Base-by-base conservation (phyloP, 2,888 invertebrate species). In the Brenthis daphne region DNA sequence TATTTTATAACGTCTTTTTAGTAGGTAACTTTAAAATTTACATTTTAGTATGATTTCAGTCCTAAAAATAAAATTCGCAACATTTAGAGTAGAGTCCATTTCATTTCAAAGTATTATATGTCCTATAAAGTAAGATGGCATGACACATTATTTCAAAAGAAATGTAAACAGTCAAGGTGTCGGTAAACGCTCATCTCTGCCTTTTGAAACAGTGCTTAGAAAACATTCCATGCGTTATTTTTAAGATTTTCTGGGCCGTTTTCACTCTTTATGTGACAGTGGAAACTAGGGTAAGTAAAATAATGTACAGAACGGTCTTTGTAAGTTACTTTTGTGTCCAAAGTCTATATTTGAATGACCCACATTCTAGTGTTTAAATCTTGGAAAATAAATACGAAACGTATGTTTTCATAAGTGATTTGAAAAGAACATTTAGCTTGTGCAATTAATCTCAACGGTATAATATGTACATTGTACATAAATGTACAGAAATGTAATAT, bases 111-210 rank as follows among this genome's bases (percentile, higher is more conserved):
- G 54, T 73, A 69, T 71, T 69, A 72, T 71, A 72, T 69, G 65
- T 67, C 65, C 63, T 58, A 71, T 65, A 69, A 73, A 67, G 55
- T 71, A 67, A 71, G 67, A 71, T 67, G 55, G 58, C 64, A 68
- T 63, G 53, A 65, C 57, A 57, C 58, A 71, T 71, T 71, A 71
- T 71, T 64, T 73, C 65, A 69, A 73, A 72, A 73, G 73, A 73
- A 71, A 71, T 58, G 73, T 50, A 71, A 71, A 73, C 67, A 73
- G 55, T 50, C 68, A 57, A 69, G 71, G 71, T 73, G 68, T 71
- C 58, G 65, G 73, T 73, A 73, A 73, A 66, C 70, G 68, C 66
- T 73, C 70, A 73, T 73, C 72, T 70, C 61, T 68, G 64, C 64
- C 70, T 68, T 73, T 73, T 70, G 66, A 73, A 70, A 68, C 64